Evolutionary conservation across 2,797 vertebrate species (phyloP), one percentile per base, ranked within the genome.

Genomic region (Lithobates sylvaticus): DNA sequence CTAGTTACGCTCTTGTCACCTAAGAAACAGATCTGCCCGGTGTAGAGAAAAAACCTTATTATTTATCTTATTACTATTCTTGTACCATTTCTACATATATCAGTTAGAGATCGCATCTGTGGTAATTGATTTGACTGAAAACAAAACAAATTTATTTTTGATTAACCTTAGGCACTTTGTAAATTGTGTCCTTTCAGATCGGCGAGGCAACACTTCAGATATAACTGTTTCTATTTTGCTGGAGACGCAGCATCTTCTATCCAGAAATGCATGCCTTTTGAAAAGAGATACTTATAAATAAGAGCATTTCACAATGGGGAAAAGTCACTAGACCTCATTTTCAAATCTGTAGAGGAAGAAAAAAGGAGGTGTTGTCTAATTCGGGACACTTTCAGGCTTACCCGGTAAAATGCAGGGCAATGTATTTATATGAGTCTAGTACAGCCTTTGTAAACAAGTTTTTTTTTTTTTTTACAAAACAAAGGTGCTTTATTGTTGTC

Each of bases 141-240:
- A 85, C 84, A 85, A 80, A 85, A 79, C 84, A 85, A 79, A 85
- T 85, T 79, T 85, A 85, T 85, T 85, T 79, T 80, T 85, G 69
- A 85, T 85, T 85, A 85, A 85, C 84, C 84, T 85, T 75, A 85
- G 83, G 68, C 83, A 73, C 76, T 85, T 85, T 47, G 83, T 64
- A 84, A 78, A 85, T 85, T 73, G 83, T 50, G 83, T 85, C 83
- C 83, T 85, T 73, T 85, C 69, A 47, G 68, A 85, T 85, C 65
- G 32, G 29, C 67, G 76, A 69, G 39, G 70, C 39, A 34, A 85
- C 84, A 85, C 77, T 79, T 85, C 70, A 85, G 84, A 73, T 50
- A 26, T 80, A 85, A 68, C 54, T 50, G 77, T 47, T 79, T 85
- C 69, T 85, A 64, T 65, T 67, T 79, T 58, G 50, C 67, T 50